phyloP scores from a whole-genome alignment of 2,888 invertebrate species.

The Automeris io region DNA sequence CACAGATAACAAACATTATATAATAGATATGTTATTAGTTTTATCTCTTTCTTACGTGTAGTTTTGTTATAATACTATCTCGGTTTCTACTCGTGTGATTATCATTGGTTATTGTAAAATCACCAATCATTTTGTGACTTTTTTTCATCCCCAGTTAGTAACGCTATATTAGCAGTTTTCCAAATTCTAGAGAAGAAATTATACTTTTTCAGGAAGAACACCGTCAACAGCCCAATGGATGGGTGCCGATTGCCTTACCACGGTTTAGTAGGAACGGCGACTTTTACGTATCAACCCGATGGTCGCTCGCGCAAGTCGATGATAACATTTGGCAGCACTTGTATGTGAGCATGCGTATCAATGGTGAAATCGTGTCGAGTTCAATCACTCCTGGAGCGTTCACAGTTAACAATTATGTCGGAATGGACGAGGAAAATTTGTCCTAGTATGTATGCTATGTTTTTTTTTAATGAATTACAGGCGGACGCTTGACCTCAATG shows the following conservation, averaged over 20 bases:
- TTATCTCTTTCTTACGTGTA: too few species aligned
- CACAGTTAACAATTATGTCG: slow-evolving; percentile 78
- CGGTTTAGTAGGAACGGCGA: slow-evolving; percentile 64
- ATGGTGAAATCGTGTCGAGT: slow-evolving; percentile 40
- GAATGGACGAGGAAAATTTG: slow-evolving; percentile 59
- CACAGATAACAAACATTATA: too few species aligned
- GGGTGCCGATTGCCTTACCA: slow-evolving; percentile 81
- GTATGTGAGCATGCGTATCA: slow-evolving; percentile 45
- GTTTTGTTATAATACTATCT: too few species aligned
- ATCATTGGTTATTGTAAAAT: not conserved
- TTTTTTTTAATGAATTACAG: too few species aligned
- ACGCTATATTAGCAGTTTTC: too few species aligned
- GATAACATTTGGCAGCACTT: slow-evolving; percentile 72
- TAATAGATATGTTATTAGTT: not conserved
- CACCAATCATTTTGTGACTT: not conserved
- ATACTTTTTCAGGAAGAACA: slow-evolving; percentile 51
- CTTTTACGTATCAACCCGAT: slow-evolving; percentile 57
- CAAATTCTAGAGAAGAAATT: too few species aligned
- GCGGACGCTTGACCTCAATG: too few species aligned
- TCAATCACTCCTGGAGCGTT: slow-evolving; percentile 75
- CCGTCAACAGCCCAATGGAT: slow-evolving; percentile 79
- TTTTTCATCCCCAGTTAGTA: not conserved
- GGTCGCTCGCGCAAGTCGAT: slow-evolving; percentile 52
- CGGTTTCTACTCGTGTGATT: too few species aligned
- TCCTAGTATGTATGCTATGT: slow-evolving; percentile 57